phyloP scores from a whole-genome alignment of 2,888 invertebrate genomes.

The Alentia gelatinosa region DNA sequence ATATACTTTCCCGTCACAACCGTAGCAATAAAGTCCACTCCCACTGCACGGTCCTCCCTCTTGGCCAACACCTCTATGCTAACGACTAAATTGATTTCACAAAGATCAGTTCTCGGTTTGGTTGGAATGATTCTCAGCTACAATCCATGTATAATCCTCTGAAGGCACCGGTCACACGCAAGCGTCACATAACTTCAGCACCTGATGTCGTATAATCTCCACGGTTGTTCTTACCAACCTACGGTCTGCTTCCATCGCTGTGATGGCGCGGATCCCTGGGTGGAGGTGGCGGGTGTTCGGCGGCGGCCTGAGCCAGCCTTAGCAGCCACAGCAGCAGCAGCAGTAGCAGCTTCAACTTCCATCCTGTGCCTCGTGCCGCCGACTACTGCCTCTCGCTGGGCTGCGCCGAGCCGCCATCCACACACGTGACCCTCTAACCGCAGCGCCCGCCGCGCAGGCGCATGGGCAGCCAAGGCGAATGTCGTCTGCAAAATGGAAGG shows the following conservation, averaged over 20 bases:
- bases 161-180: not conserved
- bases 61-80: too few species aligned
- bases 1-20: too few species aligned
- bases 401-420: not conserved
- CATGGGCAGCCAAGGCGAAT: too few species aligned
- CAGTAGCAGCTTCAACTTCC: not conserved
- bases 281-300: not conserved
- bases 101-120: too few species aligned
- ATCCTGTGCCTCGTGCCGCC: not conserved
- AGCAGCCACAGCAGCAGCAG: not conserved
- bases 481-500: not conserved
- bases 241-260: not conserved
- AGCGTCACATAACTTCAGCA: slow-evolving; percentile 16
- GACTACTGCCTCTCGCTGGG: not conserved
- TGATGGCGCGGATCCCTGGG: not conserved
- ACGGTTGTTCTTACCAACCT: slow-evolving; percentile 5
- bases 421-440: slow-evolving; percentile 29
- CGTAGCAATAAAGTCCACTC: too few species aligned
- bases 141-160: too few species aligned
- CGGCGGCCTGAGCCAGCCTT: not conserved
- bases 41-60: too few species aligned
- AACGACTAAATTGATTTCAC: too few species aligned
- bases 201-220: slow-evolving; percentile 32
- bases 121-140: too few species aligned
- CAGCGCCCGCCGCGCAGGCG: not conserved